phyloP scores from a whole-genome alignment of 2,797 vertebrate species.

The Sebastolobus alascanus region DNA sequence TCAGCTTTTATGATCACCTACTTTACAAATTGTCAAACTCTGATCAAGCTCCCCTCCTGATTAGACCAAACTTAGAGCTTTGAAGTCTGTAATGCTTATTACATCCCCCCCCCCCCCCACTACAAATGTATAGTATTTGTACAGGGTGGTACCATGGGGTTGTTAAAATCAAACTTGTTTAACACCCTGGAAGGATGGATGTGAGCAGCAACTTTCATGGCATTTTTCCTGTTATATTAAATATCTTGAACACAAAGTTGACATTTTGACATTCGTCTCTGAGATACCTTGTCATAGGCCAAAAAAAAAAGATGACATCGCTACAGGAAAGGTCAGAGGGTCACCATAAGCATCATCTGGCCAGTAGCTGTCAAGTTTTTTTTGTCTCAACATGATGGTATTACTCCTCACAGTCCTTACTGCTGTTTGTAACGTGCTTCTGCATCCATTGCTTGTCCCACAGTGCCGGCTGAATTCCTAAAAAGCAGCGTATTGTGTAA shows the following conservation, averaged over 20 bases:
- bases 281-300: neutral
- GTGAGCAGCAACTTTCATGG: neutral
- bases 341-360: neutral
- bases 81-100: neutral
- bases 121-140: neutral
- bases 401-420: neutral
- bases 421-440: slow-evolving; percentile 15
- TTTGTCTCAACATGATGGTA: neutral
- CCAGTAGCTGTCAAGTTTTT: neutral
- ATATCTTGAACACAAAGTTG: neutral
- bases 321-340: neutral
- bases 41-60: neutral
- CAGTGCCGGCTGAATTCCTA: slow-evolving; percentile 11
- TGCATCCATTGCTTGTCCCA: neutral
- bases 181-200: too few relatives aligned
- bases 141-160: neutral
- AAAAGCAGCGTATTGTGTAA: slow-evolving; percentile 35
- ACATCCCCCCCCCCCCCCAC: too few relatives aligned
- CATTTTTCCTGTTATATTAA: neutral
- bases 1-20: neutral
- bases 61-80: neutral
- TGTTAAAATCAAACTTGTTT: neutral
- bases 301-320: neutral
- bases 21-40: neutral
- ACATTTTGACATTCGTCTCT: neutral